These are phyloP conservation scores for Accipiter virgatus DNA, from an alignment of 2,113 vertebrate genomes.

Conservation along the genomic window DNA sequence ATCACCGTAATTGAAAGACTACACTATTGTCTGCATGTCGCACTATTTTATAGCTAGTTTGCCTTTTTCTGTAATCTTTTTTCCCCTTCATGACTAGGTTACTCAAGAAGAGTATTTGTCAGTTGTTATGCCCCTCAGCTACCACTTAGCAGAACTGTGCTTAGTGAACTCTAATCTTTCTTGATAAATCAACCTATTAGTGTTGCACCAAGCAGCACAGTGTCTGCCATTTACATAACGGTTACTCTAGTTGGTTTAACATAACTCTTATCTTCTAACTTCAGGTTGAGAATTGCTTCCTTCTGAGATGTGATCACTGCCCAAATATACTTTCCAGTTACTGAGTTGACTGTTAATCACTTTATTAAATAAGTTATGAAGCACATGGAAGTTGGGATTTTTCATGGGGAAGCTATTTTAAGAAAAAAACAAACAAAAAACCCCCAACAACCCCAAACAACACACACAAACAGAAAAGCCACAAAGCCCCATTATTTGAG, in stretches of 20 bases:
- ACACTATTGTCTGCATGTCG: fast-evolving
- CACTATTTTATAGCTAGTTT: not conserved
- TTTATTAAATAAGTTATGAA: not conserved
- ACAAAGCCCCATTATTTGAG: fast-evolving
- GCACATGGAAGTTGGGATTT: not conserved
- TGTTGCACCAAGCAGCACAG: not conserved
- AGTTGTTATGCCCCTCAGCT: slow-evolving; percentile 4
- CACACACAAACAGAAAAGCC: not conserved
- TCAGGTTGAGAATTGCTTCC: not conserved
- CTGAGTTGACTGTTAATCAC: not conserved
- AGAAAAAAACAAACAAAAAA: not conserved
- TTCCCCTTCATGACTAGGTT: not conserved
- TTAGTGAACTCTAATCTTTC: not conserved
- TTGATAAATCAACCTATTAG: slow-evolving; percentile 5
- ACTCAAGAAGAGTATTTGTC: not conserved
- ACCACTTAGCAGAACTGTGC: not conserved
- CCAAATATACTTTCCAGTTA: not conserved
- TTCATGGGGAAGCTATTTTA: not conserved
- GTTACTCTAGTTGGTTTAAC: not conserved
- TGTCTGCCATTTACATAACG: not conserved
- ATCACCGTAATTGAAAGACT: not conserved
- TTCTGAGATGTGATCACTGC: not conserved
- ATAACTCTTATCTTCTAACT: not conserved
- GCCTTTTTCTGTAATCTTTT: not conserved
- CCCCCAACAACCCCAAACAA: fast-evolving